phyloP scores from a whole-genome alignment of 1,140 invertebrate genomes.

The Pachypsylla venusta region DNA sequence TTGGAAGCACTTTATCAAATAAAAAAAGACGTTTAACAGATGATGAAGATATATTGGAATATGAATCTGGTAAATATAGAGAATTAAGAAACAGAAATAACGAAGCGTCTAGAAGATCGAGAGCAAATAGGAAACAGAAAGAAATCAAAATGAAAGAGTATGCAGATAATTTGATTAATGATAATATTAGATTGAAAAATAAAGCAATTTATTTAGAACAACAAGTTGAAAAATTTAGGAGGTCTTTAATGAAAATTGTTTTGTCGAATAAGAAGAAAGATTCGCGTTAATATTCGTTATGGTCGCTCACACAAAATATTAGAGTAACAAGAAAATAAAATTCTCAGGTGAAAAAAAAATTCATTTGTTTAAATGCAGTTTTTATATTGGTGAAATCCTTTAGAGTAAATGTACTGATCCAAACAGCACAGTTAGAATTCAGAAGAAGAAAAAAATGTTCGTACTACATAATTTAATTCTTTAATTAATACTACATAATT shows the following conservation, averaged over 20 bases:
- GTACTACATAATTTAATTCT: no score
- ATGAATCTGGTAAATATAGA: slow-evolving; percentile 35
- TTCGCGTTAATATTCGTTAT: no score
- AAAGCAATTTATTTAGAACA: slow-evolving; percentile 36
- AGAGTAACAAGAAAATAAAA: no score
- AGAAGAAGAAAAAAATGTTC: no score
- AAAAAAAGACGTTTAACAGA: background rate
- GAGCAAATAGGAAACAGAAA: slow-evolving; percentile 52
- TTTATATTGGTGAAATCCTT: no score
- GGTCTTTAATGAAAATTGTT: slow-evolving; percentile 31
- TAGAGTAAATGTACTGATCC: no score
- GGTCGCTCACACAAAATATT: no score
- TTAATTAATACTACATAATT: no score
- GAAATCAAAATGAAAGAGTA: slow-evolving; percentile 35
- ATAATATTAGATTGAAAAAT: slow-evolving; percentile 33
- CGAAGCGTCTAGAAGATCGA: slow-evolving; percentile 52
- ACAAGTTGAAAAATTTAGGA: slow-evolving; percentile 33
- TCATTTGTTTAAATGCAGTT: no score
- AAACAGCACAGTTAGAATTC: no score
- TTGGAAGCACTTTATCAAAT: background rate
- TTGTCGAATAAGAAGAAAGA: slow-evolving; percentile 24
- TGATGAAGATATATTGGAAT: slow-evolving; percentile 1
- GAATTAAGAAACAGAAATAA: slow-evolving; percentile 57
- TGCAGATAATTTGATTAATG: slow-evolving; percentile 30
- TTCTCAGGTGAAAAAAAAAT: no score